Conservation (phyloP, 2,888 invertebrate species). For the Cinara cedri region DNA sequence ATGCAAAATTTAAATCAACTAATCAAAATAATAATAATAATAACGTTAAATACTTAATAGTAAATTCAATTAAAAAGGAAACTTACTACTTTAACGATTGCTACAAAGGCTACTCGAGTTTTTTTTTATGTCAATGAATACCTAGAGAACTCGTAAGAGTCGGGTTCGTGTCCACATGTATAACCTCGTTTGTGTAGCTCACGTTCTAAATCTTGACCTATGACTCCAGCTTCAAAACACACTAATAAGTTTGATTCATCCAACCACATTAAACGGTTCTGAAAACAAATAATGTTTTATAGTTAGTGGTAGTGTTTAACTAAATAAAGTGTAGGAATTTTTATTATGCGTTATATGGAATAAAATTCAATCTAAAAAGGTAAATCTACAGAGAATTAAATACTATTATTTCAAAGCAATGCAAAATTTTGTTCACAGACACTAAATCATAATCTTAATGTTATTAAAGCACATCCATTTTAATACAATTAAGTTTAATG, state of each 20-base stretch:
- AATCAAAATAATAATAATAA: constrained; percentile 22
- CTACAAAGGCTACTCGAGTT: constrained; percentile 36
- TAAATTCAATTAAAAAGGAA: constrained; percentile 53
- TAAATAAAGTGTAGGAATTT: too few relatives aligned
- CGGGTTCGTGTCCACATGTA: constrained; percentile 96
- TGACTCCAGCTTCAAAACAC: constrained; percentile 86
- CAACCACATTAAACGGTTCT: constrained; percentile 90
- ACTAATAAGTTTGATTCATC: constrained; percentile 83
- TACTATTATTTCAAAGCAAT: too few relatives aligned
- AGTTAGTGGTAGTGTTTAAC: neutral
- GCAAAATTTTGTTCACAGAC: too few relatives aligned
- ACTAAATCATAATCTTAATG: too few relatives aligned
- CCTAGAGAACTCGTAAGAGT: constrained; percentile 95
- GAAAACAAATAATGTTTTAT: constrained; percentile 54
- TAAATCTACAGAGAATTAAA: too few relatives aligned
- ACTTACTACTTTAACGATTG: constrained; percentile 43
- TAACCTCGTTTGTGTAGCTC: constrained; percentile 78
- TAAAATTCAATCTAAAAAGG: too few relatives aligned
- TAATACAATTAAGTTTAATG: too few relatives aligned
- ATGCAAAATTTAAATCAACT: constrained; percentile 5
- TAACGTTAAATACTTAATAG: neutral
- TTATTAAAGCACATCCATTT: too few relatives aligned
- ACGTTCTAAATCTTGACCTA: constrained; percentile 92
- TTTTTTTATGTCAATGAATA: constrained; percentile 60
- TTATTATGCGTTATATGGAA: too few relatives aligned